phyloP scores from a whole-genome alignment of 2,888 invertebrate genomes.

The Drosophila merina region DNA sequence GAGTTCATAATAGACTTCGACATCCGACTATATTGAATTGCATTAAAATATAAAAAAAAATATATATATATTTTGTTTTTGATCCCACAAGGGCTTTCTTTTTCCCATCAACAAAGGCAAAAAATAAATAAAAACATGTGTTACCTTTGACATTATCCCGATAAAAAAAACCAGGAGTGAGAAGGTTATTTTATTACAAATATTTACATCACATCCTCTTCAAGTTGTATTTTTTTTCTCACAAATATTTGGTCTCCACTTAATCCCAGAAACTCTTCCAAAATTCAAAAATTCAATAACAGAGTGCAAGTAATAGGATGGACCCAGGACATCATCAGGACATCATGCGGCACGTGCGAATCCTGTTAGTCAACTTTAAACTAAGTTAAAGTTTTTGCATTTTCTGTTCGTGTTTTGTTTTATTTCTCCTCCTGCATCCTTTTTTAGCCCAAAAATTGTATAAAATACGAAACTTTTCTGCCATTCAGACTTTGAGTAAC shows the following conservation, averaged over 20 bases:
- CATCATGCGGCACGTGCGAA: constrained; percentile 12
- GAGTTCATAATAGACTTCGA: constrained; percentile 3
- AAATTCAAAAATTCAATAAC: not conserved
- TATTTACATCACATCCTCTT: not conserved
- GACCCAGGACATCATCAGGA: too few species aligned
- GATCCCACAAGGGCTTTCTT: not conserved
- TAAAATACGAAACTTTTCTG: not conserved
- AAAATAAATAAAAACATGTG: not conserved
- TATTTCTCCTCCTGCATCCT: constrained; percentile 3
- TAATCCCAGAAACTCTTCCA: not conserved
- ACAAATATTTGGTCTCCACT: constrained; percentile 1
- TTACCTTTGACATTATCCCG: constrained; percentile 3
- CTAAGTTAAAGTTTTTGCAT: constrained; percentile 21
- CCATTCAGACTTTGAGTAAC: not conserved
- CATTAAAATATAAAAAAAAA: not conserved
- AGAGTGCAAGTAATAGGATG: too few species aligned
- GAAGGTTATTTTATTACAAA: not conserved
- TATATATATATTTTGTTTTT: not conserved
- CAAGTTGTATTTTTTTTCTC: not conserved
- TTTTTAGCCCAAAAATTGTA: not conserved
- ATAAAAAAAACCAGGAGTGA: not conserved
- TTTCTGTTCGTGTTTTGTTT: not conserved
- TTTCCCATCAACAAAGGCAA: not conserved
- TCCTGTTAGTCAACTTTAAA: constrained; percentile 12
- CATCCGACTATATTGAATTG: not conserved